These are phyloP conservation scores for Pangasianodon hypophthalmus DNA, from an alignment of 2,113 vertebrate species.

Conservation along the genomic window DNA sequence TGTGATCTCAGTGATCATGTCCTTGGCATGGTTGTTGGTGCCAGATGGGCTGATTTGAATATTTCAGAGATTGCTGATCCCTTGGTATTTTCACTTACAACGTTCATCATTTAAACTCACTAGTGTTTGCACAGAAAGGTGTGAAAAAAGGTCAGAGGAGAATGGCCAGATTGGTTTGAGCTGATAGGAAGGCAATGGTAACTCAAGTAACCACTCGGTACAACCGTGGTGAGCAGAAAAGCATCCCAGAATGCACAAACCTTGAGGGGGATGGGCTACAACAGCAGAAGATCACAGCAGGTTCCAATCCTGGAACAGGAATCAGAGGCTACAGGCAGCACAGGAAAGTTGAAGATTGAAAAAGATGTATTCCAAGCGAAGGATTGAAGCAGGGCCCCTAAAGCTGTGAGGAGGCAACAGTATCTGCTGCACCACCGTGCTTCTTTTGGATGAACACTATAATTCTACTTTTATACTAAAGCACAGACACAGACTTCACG, in stretches of 20 bases:
- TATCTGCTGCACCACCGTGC: neutral
- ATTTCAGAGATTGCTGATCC: neutral
- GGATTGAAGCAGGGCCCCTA: neutral
- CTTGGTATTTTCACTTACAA: neutral
- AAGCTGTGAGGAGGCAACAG: neutral
- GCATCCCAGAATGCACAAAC: neutral
- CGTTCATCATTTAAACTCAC: neutral
- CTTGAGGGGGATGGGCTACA: neutral
- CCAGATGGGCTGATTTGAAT: neutral
- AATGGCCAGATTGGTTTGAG: neutral
- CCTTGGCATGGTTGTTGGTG: neutral
- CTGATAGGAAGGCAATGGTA: neutral
- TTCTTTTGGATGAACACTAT: neutral
- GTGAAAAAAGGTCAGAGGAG: neutral
- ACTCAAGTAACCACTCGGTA: neutral
- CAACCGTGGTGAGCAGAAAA: neutral
- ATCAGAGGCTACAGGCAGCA: neutral
- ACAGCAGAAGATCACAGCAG: neutral
- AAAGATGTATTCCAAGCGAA: neutral
- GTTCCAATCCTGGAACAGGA: neutral
- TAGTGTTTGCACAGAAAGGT: neutral
- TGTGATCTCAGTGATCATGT: neutral
- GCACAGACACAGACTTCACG: neutral
- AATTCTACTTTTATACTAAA: neutral
- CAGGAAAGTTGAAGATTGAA: neutral